A percentile compares a stretch with the other conserved stretches of the same genome.
These are phyloP conservation scores for Callipepla squamata DNA, from an alignment of 2,113 vertebrate genomes.

Conservation along the genomic window DNA sequence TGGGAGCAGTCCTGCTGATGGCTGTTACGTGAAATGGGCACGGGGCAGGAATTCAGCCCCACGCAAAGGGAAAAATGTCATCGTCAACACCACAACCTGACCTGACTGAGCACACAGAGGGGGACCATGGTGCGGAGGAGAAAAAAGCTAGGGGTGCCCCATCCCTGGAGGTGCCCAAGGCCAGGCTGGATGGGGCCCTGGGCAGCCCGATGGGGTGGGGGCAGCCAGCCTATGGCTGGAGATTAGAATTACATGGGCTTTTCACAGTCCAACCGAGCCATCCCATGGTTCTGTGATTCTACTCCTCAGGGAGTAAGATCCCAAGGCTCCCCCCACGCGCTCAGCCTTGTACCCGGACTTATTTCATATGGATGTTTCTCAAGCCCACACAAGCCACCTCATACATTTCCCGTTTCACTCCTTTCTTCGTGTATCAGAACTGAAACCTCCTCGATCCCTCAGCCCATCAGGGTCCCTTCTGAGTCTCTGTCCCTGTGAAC, in stretches of 20 bases:
- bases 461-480: fast-evolving
- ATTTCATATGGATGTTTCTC: conserved; percentile 40
- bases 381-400: background rate
- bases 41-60: background rate
- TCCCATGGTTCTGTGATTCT: background rate
- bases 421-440: background rate
- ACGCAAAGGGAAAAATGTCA: background rate
- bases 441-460: background rate
- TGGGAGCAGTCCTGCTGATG: background rate
- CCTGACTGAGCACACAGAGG: too few relatives aligned
- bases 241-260: background rate
- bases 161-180: too few relatives aligned
- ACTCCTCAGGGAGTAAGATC: background rate
- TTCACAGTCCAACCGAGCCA: background rate
- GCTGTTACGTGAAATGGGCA: fast-evolving
- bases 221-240: too few relatives aligned
- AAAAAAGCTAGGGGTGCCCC: background rate
- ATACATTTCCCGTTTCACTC: background rate
- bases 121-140: background rate
- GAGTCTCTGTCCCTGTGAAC: background rate
- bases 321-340: background rate
- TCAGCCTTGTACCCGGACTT: background rate
- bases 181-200: too few relatives aligned
- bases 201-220: too few relatives aligned
- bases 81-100: background rate